Evolutionary conservation across 2,797 vertebrate species (phyloP).

Genomic region (Acropternis orthonyx): DNA sequence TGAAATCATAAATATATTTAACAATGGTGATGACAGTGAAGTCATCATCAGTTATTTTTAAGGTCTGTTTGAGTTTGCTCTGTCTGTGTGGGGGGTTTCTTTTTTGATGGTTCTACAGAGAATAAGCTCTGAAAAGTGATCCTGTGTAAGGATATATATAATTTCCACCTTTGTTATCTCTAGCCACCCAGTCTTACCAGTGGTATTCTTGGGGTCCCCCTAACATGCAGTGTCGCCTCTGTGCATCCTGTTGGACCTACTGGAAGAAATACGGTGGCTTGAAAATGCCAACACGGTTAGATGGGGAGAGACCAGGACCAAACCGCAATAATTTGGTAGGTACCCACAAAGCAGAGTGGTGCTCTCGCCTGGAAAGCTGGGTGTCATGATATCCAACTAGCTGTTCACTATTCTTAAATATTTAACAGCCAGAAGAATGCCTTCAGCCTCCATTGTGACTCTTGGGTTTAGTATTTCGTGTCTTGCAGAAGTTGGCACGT

Average conservation of each 20-base stretch:
- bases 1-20: not conserved
- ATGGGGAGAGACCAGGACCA: constrained; percentile 94
- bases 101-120: constrained; percentile 31
- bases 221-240: constrained; percentile 98
- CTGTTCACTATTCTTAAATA: not conserved
- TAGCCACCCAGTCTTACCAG: constrained; percentile 96
- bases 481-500: not conserved
- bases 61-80: not conserved
- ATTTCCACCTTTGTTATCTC: constrained; percentile 79
- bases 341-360: not conserved
- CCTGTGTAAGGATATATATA: constrained; percentile 76
- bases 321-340: constrained; percentile 92
- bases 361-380: not conserved
- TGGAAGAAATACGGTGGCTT: constrained; percentile 99
- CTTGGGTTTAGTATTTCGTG: not conserved
- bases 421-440: not conserved
- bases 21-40: not conserved
- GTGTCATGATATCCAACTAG: not conserved
- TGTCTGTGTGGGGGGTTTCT: not conserved
- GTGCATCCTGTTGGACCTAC: constrained; percentile 96
- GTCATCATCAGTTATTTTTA: not conserved
- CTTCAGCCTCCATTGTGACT: not conserved
- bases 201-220: constrained; percentile 99
- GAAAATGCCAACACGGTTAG: constrained; percentile 97
- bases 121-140: constrained; percentile 65